A percentile compares a stretch with the other conserved stretches of the same genome.
Evolutionary conservation across 2,888 invertebrate species (phyloP).

Genomic region (Agyllia agylla): DNA sequence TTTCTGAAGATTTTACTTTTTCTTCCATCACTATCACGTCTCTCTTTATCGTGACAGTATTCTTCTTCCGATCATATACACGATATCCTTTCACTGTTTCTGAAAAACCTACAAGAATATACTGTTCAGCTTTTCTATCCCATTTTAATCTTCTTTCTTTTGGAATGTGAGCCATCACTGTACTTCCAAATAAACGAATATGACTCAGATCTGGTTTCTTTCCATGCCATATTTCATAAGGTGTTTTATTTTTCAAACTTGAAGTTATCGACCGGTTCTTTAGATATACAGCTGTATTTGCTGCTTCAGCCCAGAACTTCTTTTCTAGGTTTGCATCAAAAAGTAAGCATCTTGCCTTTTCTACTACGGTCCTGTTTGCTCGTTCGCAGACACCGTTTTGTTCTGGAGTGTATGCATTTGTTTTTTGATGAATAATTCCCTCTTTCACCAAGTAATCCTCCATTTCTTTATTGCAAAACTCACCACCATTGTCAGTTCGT

Average conservation of each 20-base stretch:
- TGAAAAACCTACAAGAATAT: not conserved
- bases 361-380: not conserved
- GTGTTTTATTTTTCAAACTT: not conserved
- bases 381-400: not conserved
- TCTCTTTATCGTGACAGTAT: not conserved
- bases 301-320: slow-evolving; percentile 1
- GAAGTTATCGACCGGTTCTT: not conserved
- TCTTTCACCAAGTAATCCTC: not conserved
- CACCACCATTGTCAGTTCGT: slow-evolving; percentile 46
- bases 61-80: not conserved
- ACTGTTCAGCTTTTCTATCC: not conserved
- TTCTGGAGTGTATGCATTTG: not conserved
- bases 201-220: not conserved
- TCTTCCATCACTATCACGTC: not conserved
- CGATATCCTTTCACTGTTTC: not conserved
- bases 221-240: not conserved
- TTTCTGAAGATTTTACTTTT: not conserved
- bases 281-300: slow-evolving; percentile 1
- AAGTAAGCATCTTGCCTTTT: not conserved
- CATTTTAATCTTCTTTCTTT: not conserved
- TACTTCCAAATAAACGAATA: not conserved
- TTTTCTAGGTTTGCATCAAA: not conserved
- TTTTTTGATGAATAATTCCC: not conserved
- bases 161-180: not conserved
- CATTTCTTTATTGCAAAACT: slow-evolving; percentile 30